These are phyloP conservation scores for Acleris emargana DNA, from an alignment of 2,888 invertebrate species.

Conservation along the genomic window DNA sequence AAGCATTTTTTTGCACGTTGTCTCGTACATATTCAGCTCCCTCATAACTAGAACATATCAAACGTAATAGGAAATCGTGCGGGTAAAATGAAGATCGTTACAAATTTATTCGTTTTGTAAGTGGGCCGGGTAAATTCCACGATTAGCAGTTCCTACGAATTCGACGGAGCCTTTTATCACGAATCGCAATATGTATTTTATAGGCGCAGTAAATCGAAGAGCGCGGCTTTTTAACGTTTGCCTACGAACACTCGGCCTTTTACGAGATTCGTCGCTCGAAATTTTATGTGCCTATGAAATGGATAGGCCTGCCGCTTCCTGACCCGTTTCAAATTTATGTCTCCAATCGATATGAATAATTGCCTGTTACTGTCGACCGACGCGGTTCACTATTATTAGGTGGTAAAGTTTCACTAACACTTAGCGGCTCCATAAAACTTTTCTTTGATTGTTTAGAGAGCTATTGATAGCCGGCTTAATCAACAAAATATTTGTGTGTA, in stretches of 20 bases:
- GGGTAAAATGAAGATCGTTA: slow-evolving; percentile 37
- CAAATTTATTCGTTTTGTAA: slow-evolving; percentile 38
- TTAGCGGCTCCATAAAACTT: slow-evolving; percentile 26
- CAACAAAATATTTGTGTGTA: slow-evolving; percentile 28
- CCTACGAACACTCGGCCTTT: slow-evolving; percentile 74
- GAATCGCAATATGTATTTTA: slow-evolving; percentile 82
- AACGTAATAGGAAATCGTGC: slow-evolving; percentile 34
- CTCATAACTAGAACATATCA: slow-evolving; percentile 33
- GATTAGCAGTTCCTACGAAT: slow-evolving; percentile 69
- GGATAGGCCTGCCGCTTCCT: slow-evolving; percentile 53
- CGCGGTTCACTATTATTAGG: slow-evolving; percentile 35
- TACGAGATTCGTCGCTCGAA: slow-evolving; percentile 73
- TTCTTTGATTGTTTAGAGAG: slow-evolving; percentile 35
- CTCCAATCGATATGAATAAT: slow-evolving; percentile 62
- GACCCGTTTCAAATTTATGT: slow-evolving; percentile 60
- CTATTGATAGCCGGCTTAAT: slow-evolving; percentile 29
- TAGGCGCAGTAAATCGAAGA: slow-evolving; percentile 77
- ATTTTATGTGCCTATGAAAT: slow-evolving; percentile 68
- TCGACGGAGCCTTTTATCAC: slow-evolving; percentile 76
- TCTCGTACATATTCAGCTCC: slow-evolving; percentile 11
- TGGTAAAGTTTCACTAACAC: slow-evolving; percentile 40
- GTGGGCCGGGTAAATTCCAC: slow-evolving; percentile 60
- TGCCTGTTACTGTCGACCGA: slow-evolving; percentile 41
- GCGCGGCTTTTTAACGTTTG: slow-evolving; percentile 80
- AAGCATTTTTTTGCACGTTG: background rate